These are phyloP conservation scores for Cossypha polioptera DNA, from an alignment of 2,797 vertebrate genomes.

Conservation along the genomic window DNA sequence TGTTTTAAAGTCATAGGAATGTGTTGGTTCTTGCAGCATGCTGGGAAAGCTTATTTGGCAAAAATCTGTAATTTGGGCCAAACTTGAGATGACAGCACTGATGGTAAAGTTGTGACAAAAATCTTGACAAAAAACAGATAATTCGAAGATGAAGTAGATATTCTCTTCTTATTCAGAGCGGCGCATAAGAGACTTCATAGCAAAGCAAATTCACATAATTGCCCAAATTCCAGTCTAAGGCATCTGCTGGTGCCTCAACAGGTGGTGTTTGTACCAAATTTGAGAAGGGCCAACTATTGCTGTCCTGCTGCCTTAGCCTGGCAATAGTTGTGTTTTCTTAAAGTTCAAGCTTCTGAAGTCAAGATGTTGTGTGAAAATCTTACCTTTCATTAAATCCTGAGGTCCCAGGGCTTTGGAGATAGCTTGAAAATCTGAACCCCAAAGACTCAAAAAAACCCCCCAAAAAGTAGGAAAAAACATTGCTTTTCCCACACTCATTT, in stretches of 20 bases:
- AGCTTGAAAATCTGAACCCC: not conserved
- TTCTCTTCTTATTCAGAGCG: not conserved
- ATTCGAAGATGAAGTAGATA: not conserved
- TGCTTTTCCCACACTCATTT: not conserved
- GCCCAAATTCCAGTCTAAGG: not conserved
- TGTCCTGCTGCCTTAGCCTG: not conserved
- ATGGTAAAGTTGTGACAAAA: not conserved
- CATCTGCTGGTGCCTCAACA: constrained; percentile 18
- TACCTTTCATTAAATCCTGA: not conserved
- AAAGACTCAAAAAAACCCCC: not conserved
- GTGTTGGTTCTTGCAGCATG: not conserved
- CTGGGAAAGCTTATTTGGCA: not conserved
- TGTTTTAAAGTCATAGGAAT: constrained; percentile 36
- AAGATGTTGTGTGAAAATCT: not conserved
- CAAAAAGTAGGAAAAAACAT: not conserved
- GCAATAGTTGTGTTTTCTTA: not conserved
- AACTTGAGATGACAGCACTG: not conserved
- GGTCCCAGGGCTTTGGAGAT: not conserved
- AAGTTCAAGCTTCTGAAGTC: not conserved
- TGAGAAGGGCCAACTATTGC: not conserved
- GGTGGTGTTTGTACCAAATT: not conserved
- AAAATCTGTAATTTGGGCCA: constrained; percentile 17
- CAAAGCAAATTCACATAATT: not conserved
- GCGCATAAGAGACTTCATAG: not conserved
- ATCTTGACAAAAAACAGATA: not conserved